A percentile compares a stretch with the other conserved stretches of the same genome.
These are phyloP conservation scores for Actinemys pallida DNA, from an alignment of 2,113 vertebrate genomes.

Conservation along the genomic window DNA sequence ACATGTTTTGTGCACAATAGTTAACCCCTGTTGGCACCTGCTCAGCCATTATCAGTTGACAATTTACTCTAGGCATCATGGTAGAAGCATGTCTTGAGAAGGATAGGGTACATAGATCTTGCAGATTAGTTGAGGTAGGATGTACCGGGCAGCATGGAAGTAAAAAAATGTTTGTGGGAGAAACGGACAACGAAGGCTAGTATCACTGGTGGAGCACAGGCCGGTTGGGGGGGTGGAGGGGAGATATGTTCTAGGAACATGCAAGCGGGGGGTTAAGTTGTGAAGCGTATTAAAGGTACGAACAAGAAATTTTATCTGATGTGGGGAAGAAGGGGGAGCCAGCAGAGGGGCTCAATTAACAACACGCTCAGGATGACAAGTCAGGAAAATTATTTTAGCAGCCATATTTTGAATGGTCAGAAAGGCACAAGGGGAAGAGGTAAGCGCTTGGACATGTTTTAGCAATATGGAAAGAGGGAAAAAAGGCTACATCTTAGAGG, in stretches of 20 bases:
- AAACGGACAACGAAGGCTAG: accelerated
- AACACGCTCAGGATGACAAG: no score
- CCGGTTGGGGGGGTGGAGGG: accelerated
- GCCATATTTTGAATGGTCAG: no score
- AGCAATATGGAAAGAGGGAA: no score
- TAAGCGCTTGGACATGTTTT: no score
- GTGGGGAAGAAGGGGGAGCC: background rate
- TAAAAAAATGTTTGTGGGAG: background rate
- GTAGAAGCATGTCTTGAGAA: accelerated
- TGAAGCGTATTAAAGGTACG: background rate
- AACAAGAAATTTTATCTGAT: background rate
- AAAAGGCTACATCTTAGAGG: no score
- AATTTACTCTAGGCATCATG: background rate
- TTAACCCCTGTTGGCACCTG: background rate
- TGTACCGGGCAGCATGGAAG: no score
- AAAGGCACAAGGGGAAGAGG: no score
- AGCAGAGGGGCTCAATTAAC: background rate
- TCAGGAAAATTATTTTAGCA: no score
- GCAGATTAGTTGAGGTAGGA: background rate
- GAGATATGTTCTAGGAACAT: background rate
- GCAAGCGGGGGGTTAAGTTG: background rate
- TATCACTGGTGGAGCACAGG: background rate
- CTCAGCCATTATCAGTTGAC: background rate
- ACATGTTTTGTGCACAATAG: background rate
- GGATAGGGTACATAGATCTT: background rate